These are phyloP conservation scores for Sminthurides aquaticus DNA, from an alignment of 2,888 invertebrate species.

Conservation along the genomic window DNA sequence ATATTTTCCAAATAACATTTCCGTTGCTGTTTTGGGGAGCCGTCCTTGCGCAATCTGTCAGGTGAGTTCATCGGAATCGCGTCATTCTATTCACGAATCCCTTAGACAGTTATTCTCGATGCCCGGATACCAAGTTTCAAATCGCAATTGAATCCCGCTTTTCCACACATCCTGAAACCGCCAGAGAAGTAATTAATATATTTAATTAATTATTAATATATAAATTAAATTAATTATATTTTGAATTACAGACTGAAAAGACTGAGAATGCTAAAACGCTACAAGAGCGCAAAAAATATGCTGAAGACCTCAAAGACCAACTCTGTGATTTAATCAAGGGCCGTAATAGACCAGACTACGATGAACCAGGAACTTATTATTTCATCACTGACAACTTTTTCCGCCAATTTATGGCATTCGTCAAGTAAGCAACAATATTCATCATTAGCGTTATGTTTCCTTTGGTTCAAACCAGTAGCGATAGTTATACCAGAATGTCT, in stretches of 20 bases:
- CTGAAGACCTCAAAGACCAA: slow-evolving; percentile 29
- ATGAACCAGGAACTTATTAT: slow-evolving; percentile 38
- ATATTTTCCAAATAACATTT: slow-evolving; percentile 48
- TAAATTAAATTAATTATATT: too few relatives aligned
- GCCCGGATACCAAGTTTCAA: too few relatives aligned
- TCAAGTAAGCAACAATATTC: slow-evolving; percentile 45
- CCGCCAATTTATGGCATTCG: slow-evolving; percentile 48
- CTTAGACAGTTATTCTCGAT: too few relatives aligned
- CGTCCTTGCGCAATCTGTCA: slow-evolving; percentile 28
- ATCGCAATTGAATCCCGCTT: too few relatives aligned
- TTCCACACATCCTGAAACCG: too few relatives aligned
- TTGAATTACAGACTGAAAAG: slow-evolving; percentile 12
- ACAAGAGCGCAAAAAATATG: slow-evolving; percentile 24
- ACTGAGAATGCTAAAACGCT: slow-evolving; percentile 17
- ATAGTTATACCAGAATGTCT: too few relatives aligned
- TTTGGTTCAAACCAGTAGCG: not conserved
- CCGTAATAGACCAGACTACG: slow-evolving; percentile 27
- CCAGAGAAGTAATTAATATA: too few relatives aligned
- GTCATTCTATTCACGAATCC: too few relatives aligned
- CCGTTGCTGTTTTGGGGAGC: slow-evolving; percentile 37
- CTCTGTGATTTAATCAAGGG: slow-evolving; percentile 26
- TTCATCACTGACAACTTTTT: slow-evolving; percentile 47
- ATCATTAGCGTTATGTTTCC: not conserved
- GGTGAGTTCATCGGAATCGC: slow-evolving; percentile 30
- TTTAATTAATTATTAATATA: too few relatives aligned